phyloP scores from a whole-genome alignment of 2,888 invertebrate species.

The Coenonympha glycerion region DNA sequence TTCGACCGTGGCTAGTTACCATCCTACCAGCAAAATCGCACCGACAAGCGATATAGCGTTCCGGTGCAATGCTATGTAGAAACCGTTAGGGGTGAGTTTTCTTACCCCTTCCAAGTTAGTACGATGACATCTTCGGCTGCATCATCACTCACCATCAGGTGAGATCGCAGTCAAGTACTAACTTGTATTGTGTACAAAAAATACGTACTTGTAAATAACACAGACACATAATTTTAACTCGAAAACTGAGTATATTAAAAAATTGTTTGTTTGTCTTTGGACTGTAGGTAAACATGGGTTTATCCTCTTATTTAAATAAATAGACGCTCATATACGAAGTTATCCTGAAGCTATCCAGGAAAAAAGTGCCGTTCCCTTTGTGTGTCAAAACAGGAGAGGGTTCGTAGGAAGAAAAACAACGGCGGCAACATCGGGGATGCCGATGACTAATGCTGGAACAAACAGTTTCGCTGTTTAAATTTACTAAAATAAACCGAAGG shows the following conservation, averaged over 20 bases:
- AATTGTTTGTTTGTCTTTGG: background rate
- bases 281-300: background rate
- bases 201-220: background rate
- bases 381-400: conserved; percentile 31
- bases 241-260: background rate
- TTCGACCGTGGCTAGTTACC: too few relatives aligned
- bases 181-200: too few relatives aligned
- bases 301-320: conserved; percentile 5
- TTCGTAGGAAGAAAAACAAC: conserved; percentile 19
- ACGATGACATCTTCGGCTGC: too few relatives aligned
- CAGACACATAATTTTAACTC: background rate
- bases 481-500: conserved; percentile 9
- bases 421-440: conserved; percentile 34
- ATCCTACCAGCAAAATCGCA: too few relatives aligned
- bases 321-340: conserved; percentile 3
- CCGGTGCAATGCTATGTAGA: too few relatives aligned
- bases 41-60: too few relatives aligned
- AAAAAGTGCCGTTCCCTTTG: conserved; percentile 45
- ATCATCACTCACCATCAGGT: too few relatives aligned
- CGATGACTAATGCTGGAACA: conserved; percentile 41
- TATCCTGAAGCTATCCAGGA: conserved; percentile 6
- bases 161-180: too few relatives aligned
- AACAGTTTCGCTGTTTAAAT: conserved; percentile 23
- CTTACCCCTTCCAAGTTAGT: too few relatives aligned
- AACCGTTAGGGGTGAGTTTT: too few relatives aligned